Conservation (phyloP, 2,797 vertebrate species). For the Benthosema pterotum region DNA sequence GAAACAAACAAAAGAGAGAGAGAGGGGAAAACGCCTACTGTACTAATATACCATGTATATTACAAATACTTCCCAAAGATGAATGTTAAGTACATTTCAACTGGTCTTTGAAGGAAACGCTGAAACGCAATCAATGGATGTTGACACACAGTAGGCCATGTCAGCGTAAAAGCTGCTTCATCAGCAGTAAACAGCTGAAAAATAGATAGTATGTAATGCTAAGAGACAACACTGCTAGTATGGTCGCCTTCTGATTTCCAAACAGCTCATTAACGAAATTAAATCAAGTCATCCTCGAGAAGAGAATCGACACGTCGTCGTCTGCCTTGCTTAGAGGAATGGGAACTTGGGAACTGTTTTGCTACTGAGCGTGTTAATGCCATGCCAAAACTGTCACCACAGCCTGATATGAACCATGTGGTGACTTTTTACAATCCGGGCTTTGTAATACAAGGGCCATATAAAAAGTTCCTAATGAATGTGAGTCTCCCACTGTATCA, state of each 20-base stretch:
- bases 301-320: neutral
- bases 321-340: neutral
- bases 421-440: conserved; percentile 17
- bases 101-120: neutral
- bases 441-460: conserved; percentile 27
- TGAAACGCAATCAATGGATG: too few relatives aligned
- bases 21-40: too few relatives aligned
- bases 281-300: too few relatives aligned
- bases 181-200: neutral
- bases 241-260: too few relatives aligned
- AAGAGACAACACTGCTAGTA: too few relatives aligned
- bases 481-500: conserved; percentile 26
- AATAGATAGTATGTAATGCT: too few relatives aligned
- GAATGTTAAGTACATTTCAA: conserved; percentile 1
- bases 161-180: neutral
- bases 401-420: conserved; percentile 42
- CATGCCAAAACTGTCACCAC: conserved; percentile 7
- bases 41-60: too few relatives aligned
- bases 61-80: too few relatives aligned
- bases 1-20: too few relatives aligned
- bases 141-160: neutral
- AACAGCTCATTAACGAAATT: too few relatives aligned
- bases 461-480: conserved; percentile 46
- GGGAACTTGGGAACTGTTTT: conserved; percentile 14
- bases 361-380: conserved; percentile 22